Base-by-base conservation (phyloP, 2,797 vertebrate genomes). In the Taeniopygia guttata region DNA sequence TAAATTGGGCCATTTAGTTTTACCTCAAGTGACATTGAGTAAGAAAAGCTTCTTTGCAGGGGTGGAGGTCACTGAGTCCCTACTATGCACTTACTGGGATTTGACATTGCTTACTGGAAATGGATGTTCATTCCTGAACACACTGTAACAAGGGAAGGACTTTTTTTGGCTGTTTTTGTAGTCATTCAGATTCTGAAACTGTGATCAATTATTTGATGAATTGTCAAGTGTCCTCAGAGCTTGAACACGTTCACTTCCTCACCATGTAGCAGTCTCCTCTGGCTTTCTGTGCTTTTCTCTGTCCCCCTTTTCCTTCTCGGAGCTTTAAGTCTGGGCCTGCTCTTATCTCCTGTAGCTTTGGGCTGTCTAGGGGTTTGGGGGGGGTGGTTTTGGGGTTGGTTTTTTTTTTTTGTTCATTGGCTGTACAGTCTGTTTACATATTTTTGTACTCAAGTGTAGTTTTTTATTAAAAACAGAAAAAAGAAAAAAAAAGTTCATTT, bases 381-480 rank as follows among this genome's bases (percentile, higher is more conserved):
- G 92, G 34, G 70, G 96, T 91, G 82, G 83, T 85, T 82, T 22
- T 1, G 10, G 49, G 2, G 1, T 17, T n/a, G n/a, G n/a, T n/a
- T n/a, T n/a, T 26, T 30, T 23, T 74, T 58, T 23, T 74, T 58
- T 86, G 96, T 97, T 96, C 92, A 93, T 97, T 97, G 96, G 96
- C 96, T 98, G 96, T 98, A 97, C 96, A 98, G 97, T 97, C 97
- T 98, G 97, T 98, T 98, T 98, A 98, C 97, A 95, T 98, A 98
- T 98, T 98, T 98, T 98, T 98, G 97, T 98, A 98, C 93, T 97
- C 95, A 97, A 98, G 95, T 97, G 97, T 98, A 98, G 97, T 98
- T 98, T 98, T 98, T 83, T 98, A 98, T 97, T 96, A 96, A 97
- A 97, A 96, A 92, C 72, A 84, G 74, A 79, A 95, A 96, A 97